Evolutionary conservation across 2,113 vertebrate genomes (phyloP), one percentile per base, ranked within the genome.

Genomic region (Anoplopoma fimbria): DNA sequence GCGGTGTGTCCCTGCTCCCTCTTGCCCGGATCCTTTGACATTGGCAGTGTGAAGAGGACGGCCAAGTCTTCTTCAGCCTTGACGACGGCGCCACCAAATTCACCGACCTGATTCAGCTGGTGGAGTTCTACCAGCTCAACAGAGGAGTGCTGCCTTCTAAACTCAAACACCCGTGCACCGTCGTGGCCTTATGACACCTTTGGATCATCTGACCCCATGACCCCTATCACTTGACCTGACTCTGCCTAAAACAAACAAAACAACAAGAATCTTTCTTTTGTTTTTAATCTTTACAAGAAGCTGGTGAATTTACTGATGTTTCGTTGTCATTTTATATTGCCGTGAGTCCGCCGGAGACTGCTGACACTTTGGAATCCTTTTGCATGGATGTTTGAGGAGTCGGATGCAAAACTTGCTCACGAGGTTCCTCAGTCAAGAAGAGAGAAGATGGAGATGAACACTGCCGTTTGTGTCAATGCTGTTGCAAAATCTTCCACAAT

Each of bases 61-160:
- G 97, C 81, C 97, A 99, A 92, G 92, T 96, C 69, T 99, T 97
- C 96, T 99, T 99, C 93, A 99, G 97, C 93, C 97, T 99, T 89
- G 98, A 99, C 53, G 98, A 99, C 13, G 96, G 98, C 82, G 96
- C 97, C 95, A 99, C 98, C 95, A 99, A 97, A 95, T 99, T 99
- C 95, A 98, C 96, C 3, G 98, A 99, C 95, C 95, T 99, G 94
- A 99, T 99, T 88, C 98, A 99, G 91, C 96, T 99, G 91, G 98
- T 99, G 82, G 98, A 99, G 93, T 99, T 99, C 91, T 99, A 99
- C 95, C 98, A 99, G 95, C 97, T 99, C 89, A 99, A 99, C 97
- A 97, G 96, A 94, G 98, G 98, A 83, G 95, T 98, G 76, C 95
- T 99, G 95, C 98, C 98, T 89, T 99, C 97, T 96, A 99, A 97